Conservation (phyloP, 2,113 vertebrate genomes). For the Haliaeetus leucogaster region DNA sequence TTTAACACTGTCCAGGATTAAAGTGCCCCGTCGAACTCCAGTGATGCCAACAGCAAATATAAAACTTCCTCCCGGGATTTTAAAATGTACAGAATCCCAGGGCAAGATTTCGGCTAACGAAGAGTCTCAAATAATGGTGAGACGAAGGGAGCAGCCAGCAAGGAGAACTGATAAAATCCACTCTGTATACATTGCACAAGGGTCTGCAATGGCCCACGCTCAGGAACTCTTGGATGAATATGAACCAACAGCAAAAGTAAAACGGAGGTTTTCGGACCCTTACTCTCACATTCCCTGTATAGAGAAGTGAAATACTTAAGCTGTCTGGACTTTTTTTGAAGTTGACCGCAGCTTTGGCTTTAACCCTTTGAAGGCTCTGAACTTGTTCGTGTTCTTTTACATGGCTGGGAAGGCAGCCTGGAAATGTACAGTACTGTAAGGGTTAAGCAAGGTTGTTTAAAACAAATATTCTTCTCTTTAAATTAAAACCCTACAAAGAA, state of each 20-base stretch:
- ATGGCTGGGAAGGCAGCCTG: not conserved
- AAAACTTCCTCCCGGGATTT: constrained; percentile 79
- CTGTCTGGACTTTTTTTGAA: not conserved
- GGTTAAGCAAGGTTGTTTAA: constrained; percentile 24
- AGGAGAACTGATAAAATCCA: constrained; percentile 84
- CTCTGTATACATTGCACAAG: constrained; percentile 79
- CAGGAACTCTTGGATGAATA: constrained; percentile 26
- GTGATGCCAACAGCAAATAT: constrained; percentile 84
- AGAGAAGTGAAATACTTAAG: constrained; percentile 36
- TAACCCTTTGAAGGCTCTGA: not conserved
- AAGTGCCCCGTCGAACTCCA: constrained; percentile 77
- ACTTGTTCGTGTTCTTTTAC: not conserved
- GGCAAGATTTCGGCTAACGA: not conserved
- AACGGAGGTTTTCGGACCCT: constrained; percentile 87
- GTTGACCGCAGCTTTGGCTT: not conserved
- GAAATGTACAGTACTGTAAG: not conserved
- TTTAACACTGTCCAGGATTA: constrained; percentile 68
- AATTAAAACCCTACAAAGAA: not conserved
- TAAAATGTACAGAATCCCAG: constrained; percentile 30
- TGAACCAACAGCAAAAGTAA: constrained; percentile 40
- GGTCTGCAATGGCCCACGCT: constrained; percentile 37
- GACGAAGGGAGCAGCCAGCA: constrained; percentile 74
- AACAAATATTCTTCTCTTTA: not conserved
- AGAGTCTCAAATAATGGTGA: not conserved
- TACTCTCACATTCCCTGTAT: constrained; percentile 62